These are phyloP conservation scores for Dasysyrphus albostriatus DNA, from an alignment of 2,888 invertebrate genomes.

Conservation along the genomic window DNA sequence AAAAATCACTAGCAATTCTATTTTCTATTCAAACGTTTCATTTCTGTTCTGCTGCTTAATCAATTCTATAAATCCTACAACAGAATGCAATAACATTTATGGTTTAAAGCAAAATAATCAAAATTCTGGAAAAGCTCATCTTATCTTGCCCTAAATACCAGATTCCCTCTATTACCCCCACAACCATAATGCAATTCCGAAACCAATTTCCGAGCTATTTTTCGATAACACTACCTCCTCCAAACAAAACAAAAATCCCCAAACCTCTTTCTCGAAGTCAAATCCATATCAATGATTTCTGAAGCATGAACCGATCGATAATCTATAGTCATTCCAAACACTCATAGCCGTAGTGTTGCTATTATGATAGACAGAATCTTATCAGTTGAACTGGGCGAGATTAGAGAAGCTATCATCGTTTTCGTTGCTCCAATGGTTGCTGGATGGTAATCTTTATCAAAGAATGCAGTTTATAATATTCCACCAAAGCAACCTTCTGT, in stretches of 20 bases:
- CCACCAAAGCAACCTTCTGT: neutral
- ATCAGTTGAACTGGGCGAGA: conserved; percentile 21
- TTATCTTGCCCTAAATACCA: conserved; percentile 47
- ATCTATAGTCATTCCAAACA: conserved; percentile 48
- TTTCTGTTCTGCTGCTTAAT: neutral
- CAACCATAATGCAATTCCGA: conserved; percentile 25
- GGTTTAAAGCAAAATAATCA: conserved; percentile 15
- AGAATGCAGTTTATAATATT: conserved; percentile 21
- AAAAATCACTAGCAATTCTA: neutral
- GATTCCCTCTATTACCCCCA: neutral
- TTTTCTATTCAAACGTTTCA: neutral
- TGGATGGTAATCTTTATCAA: conserved; percentile 23
- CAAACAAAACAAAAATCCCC: neutral
- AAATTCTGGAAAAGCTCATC: conserved; percentile 44
- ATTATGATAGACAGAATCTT: conserved; percentile 29
- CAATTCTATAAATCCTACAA: conserved; percentile 16
- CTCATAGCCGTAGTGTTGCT: neutral
- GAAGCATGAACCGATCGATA: conserved; percentile 24
- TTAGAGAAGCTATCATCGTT: conserved; percentile 14
- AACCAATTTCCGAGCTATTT: conserved; percentile 54
- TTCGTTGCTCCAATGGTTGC: neutral
- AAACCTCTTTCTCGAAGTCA: neutral
- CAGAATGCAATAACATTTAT: conserved; percentile 37
- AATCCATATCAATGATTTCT: conserved; percentile 36
- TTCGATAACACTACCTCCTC: conserved; percentile 36